Evolutionary conservation across 92 coral and sea anemone genomes (phyloP).

Genomic region (Epizoanthus fatuus): DNA sequence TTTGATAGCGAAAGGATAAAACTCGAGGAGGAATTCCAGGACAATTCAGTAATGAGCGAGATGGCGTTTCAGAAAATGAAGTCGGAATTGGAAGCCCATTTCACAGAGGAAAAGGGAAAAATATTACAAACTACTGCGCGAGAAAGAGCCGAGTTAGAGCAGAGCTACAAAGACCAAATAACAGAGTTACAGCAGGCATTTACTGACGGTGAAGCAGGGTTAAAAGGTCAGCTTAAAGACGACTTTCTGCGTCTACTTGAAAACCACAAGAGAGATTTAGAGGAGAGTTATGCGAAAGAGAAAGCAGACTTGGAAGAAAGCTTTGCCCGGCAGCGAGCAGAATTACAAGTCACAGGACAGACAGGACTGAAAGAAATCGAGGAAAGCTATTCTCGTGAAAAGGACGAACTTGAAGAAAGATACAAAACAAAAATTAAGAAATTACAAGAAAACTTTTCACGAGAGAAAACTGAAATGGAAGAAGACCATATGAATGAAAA

Average conservation of each 20-base stretch:
- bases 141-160: constrained; percentile 88
- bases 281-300: constrained; percentile 80
- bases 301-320: constrained; percentile 87
- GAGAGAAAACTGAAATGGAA: constrained; percentile 83
- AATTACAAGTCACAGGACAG: constrained; percentile 80
- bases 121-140: constrained; percentile 84
- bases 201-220: constrained; percentile 93
- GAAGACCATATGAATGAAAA: constrained; percentile 81
- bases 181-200: constrained; percentile 93
- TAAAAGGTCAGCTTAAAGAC: constrained; percentile 95
- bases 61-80: constrained; percentile 89
- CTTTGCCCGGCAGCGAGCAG: constrained; percentile 81
- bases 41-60: constrained; percentile 78
- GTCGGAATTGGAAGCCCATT: constrained; percentile 88
- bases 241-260: constrained; percentile 88
- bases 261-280: constrained; percentile 88
- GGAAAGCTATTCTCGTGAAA: constrained; percentile 83
- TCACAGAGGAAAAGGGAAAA: constrained; percentile 88
- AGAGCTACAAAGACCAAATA: constrained; percentile 80
- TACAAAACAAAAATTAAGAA: constrained; percentile 90
- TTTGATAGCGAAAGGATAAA: constrained; percentile 81
- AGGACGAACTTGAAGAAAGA: constrained; percentile 86
- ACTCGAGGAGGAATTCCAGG: constrained; percentile 87
- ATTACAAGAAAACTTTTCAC: constrained; percentile 83
- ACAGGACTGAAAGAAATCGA: constrained; percentile 82